Conservation (phyloP, 2,888 invertebrate species). For the Protophormia terraenovae region DNA sequence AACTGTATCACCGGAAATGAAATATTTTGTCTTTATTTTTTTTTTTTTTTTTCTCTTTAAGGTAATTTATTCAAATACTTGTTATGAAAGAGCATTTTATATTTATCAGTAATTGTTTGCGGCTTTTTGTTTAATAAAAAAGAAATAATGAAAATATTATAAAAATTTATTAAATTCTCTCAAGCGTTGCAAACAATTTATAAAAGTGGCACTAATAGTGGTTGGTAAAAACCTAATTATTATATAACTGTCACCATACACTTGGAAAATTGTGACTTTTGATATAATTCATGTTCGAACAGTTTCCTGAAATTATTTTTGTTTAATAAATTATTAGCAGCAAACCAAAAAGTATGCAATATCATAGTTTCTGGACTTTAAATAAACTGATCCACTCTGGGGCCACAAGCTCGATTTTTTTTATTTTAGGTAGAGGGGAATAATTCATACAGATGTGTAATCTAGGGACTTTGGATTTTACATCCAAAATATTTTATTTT, state of each 20-base stretch:
- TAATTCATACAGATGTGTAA: no score
- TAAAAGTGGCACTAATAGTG: not conserved
- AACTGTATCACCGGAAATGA: slow-evolving; percentile 43
- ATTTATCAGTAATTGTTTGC: not conserved
- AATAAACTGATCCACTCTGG: no score
- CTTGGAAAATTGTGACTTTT: not conserved
- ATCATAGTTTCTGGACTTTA: no score
- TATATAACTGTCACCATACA: not conserved
- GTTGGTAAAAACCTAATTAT: not conserved
- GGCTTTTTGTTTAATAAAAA: not conserved
- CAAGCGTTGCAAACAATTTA: not conserved
- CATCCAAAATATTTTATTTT: no score
- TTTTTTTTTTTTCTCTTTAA: not conserved
- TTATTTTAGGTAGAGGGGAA: no score
- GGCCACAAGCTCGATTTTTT: no score
- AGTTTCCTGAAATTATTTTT: no score
- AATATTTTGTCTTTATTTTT: not conserved
- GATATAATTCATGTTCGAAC: no score
- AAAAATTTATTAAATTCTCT: not conserved
- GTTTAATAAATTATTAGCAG: no score
- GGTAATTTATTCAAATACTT: not conserved
- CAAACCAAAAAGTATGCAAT: no score
- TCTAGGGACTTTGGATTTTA: no score
- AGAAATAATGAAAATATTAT: not conserved
- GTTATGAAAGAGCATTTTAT: not conserved